Percentiles rank a stretch among this genome's conserved stretches.
phyloP scores from a whole-genome alignment of 2,888 invertebrate species.

The Scaptomyza tumidula region DNA sequence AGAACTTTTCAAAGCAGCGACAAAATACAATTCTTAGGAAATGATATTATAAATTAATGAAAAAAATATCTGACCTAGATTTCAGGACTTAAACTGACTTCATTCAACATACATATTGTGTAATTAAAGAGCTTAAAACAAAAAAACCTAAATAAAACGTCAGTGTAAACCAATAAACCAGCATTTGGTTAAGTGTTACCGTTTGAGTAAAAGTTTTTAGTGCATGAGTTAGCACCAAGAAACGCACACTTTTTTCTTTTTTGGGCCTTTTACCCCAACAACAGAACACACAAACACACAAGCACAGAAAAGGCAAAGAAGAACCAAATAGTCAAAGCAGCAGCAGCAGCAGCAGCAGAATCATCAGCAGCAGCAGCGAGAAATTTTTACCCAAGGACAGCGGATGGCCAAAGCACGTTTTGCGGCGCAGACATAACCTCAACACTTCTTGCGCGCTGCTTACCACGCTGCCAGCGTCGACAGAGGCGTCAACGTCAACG shows the following conservation, averaged over 20 bases:
- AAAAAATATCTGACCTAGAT: neutral
- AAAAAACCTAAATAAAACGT: neutral
- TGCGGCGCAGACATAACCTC: conserved; percentile 79
- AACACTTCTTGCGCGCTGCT: conserved; percentile 78
- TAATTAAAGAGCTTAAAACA: too few species aligned
- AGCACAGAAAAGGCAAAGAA: conserved; percentile 2
- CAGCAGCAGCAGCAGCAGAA: neutral
- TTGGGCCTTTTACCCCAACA: conserved; percentile 5
- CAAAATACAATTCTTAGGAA: too few species aligned
- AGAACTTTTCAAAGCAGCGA: too few species aligned
- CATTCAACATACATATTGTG: too few species aligned
- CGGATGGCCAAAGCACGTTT: conserved; percentile 70
- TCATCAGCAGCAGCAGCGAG: conserved; percentile 25
- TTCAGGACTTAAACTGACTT: neutral
- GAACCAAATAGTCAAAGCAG: neutral
- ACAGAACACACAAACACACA: neutral
- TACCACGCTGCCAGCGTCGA: conserved; percentile 73
- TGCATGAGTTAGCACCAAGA: conserved; percentile 4
- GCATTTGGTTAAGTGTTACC: neutral
- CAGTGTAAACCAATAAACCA: neutral
- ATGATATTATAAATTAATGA: too few species aligned
- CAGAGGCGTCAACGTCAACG: conserved; percentile 6
- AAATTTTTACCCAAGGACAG: conserved; percentile 71
- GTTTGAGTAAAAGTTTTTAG: neutral
- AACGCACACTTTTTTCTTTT: neutral